phyloP scores from a whole-genome alignment of 1,140 invertebrate genomes.

The Drosophila albomicans region DNA sequence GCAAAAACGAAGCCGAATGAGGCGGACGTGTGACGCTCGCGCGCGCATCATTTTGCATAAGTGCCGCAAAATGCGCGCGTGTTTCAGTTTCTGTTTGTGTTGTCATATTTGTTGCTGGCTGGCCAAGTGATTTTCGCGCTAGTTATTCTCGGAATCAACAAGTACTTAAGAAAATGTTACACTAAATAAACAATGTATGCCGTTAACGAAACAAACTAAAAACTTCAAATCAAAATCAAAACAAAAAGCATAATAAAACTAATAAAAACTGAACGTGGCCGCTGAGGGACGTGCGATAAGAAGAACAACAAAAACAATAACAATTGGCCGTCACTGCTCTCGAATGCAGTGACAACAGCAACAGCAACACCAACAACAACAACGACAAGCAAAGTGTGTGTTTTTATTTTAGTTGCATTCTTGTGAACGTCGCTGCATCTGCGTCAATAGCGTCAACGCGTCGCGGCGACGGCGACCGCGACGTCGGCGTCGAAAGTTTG shows the following conservation, averaged over 20 bases:
- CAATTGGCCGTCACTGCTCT: conserved; percentile 32
- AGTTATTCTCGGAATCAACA: conserved; percentile 27
- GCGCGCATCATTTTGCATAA: conserved; percentile 49
- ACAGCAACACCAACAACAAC: conserved; percentile 31
- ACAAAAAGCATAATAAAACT: conserved; percentile 31
- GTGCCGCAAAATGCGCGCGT: conserved; percentile 54
- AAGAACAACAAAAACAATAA: conserved; percentile 44
- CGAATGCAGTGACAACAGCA: conserved; percentile 28
- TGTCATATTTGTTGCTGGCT: conserved; percentile 45
- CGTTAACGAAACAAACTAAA: conserved; percentile 33
- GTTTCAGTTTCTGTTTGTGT: conserved; percentile 51
- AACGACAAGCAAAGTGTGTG: conserved; percentile 49
- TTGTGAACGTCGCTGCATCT: conserved; percentile 36
- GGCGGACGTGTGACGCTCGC: conserved; percentile 50
- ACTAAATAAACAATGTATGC: conserved; percentile 25
- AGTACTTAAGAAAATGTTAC: conserved; percentile 12
- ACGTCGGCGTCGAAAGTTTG: conserved; percentile 39
- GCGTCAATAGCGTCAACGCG: conserved; percentile 9
- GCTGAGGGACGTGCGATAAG: conserved; percentile 68
- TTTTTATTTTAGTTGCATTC: conserved; percentile 62
- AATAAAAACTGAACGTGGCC: conserved; percentile 47
- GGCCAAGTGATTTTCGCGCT: conserved; percentile 36
- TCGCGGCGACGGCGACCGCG: conserved; percentile 17
- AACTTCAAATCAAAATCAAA: conserved; percentile 7
- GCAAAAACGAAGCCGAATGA: conserved; percentile 52